Percentiles rank a stretch among this genome's conserved stretches.
Evolutionary conservation across 2,888 invertebrate species (phyloP).

Genomic region (Xylocampa areola): DNA sequence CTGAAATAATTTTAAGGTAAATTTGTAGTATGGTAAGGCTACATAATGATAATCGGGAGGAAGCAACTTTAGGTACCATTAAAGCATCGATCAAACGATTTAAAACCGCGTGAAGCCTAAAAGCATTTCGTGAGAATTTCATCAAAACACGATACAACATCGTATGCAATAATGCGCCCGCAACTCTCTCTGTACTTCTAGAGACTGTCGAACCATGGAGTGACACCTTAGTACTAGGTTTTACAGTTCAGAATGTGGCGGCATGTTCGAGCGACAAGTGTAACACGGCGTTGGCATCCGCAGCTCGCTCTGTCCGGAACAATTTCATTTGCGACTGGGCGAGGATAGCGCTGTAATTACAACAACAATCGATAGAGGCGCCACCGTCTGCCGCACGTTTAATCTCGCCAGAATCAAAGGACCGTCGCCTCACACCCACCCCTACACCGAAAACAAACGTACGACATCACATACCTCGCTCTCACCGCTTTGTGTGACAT

Average conservation of each 20-base stretch:
- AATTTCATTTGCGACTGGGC: constrained; percentile 90
- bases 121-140: constrained; percentile 72
- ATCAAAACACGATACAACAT: constrained; percentile 69
- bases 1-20: too few relatives aligned
- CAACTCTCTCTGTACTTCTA: constrained; percentile 46
- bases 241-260: constrained; percentile 74
- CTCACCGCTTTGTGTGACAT: constrained; percentile 35
- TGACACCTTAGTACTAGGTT: constrained; percentile 58
- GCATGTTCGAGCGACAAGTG: constrained; percentile 70
- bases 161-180: constrained; percentile 68
- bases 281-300: constrained; percentile 84
- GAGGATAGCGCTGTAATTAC: constrained; percentile 90
- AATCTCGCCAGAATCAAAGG: constrained; percentile 89
- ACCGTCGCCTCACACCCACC: constrained; percentile 87
- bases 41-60: too few relatives aligned
- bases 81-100: constrained; percentile 34
- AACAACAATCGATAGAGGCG: constrained; percentile 90
- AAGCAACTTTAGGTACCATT: constrained; percentile 10
- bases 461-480: constrained; percentile 59
- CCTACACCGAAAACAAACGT: constrained; percentile 68
- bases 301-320: constrained; percentile 88
- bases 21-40: too few relatives aligned
- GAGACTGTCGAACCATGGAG: constrained; percentile 14
- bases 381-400: constrained; percentile 90
- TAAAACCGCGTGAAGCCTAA: constrained; percentile 52